Percentiles rank a stretch among this genome's conserved stretches.
Evolutionary conservation across 1,140 invertebrate species (phyloP).

Genomic region (Hycleus phaleratus): DNA sequence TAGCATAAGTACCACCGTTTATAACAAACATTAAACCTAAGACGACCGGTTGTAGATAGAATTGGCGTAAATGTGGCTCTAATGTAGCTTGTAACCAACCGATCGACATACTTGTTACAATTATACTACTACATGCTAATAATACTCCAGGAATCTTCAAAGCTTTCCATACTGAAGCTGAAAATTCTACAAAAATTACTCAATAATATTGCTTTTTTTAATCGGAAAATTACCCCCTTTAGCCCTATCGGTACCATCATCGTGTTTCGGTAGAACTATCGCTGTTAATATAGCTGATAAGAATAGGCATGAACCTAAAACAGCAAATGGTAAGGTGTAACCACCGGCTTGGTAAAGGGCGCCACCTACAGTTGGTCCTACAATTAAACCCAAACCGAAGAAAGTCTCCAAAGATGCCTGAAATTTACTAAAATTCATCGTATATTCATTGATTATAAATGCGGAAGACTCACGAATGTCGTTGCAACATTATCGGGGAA

Average conservation of each 20-base stretch:
- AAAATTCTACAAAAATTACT: slow-evolving; percentile 1
- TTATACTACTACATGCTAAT: slow-evolving; percentile 59
- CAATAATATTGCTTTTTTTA: background rate
- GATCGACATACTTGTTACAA: slow-evolving; percentile 69
- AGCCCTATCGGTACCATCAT: slow-evolving; percentile 49
- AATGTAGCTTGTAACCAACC: slow-evolving; percentile 75
- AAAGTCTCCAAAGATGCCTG: slow-evolving; percentile 82
- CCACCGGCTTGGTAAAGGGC: slow-evolving; percentile 72
- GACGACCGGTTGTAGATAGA: slow-evolving; percentile 63
- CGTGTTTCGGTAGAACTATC: slow-evolving; percentile 60
- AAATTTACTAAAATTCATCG: background rate
- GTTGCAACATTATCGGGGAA: slow-evolving; percentile 85
- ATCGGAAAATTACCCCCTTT: slow-evolving; percentile 45
- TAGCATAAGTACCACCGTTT: slow-evolving; percentile 76
- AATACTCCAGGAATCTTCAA: slow-evolving; percentile 62
- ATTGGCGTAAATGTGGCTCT: slow-evolving; percentile 71
- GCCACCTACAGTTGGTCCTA: slow-evolving; percentile 78
- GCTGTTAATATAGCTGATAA: slow-evolving; percentile 65
- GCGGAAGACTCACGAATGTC: slow-evolving; percentile 66
- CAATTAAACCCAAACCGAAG: slow-evolving; percentile 80
- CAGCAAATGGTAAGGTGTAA: slow-evolving; percentile 78
- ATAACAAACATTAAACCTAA: slow-evolving; percentile 82
- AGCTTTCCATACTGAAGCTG: slow-evolving; percentile 54
- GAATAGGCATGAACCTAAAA: slow-evolving; percentile 71
- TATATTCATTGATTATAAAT: background rate